Evolutionary conservation across 2,888 invertebrate species (phyloP), one percentile per base, ranked within the genome.

Genomic region (Trichopria drosophilae): DNA sequence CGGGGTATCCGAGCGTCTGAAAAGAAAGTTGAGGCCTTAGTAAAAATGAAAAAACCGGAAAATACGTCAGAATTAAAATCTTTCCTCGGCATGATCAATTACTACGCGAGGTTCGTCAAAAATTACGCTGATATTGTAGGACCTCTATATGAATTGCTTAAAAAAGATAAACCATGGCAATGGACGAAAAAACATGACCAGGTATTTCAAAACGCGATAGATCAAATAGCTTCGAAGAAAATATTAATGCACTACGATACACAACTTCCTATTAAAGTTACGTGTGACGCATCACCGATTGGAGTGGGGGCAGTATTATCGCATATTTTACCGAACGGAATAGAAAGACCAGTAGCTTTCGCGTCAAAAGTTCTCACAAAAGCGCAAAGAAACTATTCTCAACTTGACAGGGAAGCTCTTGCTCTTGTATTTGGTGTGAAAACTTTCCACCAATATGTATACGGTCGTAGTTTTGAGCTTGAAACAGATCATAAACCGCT

Each of bases 261-360:
- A 0, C 10, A 34, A n/a, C 13, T 51, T 7, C 51, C 51, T n/a
- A 13, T 51, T 1, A 35, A 51, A 19, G 5, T 54, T n/a, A 47
- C 51, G 10, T 16, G 16, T n/a, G 54, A 51, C 12, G 47, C 54
- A 1, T 50, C 50, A 7, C 16, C 22, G 6, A 36, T 28, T 23
- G 54, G 46, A 2, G 10, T 50, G n/a, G 46, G 51, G 4, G 54
- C 54, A n/a, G n/a, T n/a, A n/a, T n/a, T n/a, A n/a, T n/a, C n/a
- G n/a, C n/a, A n/a, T n/a, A n/a, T n/a, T n/a, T n/a, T n/a, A n/a
- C n/a, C n/a, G n/a, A n/a, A n/a, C n/a, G n/a, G n/a, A n/a, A n/a
- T n/a, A n/a, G 58, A 59, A n/a, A 58, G 65, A 44, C 70, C 71
- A 4, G 53, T 70, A 19, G 65, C 63, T 4, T 74, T 68, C 57